Evolutionary conservation across 1,140 invertebrate species (phyloP).

Genomic region (Cryptotermes secundus): DNA sequence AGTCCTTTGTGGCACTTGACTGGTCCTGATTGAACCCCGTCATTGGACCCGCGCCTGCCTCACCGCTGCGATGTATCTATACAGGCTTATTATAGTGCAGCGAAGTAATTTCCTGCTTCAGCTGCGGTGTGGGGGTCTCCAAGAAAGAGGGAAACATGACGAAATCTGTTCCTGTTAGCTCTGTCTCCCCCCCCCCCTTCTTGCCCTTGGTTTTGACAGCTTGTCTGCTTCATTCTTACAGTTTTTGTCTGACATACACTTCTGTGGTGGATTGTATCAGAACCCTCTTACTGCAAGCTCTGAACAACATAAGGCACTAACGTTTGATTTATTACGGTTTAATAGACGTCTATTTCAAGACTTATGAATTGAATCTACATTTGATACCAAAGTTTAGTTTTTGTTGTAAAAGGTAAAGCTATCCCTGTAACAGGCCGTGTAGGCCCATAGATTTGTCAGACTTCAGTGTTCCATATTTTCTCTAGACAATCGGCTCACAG

Average conservation of each 20-base stretch:
- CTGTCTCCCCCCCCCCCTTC: no score
- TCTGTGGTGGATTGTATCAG: neutral
- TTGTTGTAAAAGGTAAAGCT: no score
- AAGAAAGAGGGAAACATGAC: neutral
- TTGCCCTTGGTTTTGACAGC: conserved; percentile 1
- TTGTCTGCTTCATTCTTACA: conserved; percentile 17
- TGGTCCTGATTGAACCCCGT: neutral
- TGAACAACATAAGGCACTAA: neutral
- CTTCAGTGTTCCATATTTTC: no score
- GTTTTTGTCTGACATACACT: neutral
- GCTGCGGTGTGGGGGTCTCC: neutral
- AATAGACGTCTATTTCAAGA: no score
- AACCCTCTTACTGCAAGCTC: neutral
- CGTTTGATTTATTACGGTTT: no score
- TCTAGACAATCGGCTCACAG: no score
- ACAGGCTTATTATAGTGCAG: neutral
- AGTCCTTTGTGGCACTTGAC: neutral
- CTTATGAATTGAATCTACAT: no score
- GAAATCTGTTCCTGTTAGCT: neutral
- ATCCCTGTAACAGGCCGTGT: no score
- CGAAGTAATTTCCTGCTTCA: neutral
- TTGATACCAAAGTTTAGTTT: no score
- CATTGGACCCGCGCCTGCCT: neutral
- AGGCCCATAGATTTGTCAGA: no score
- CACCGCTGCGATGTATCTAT: neutral